These are phyloP conservation scores for Calameuta idolon DNA, from an alignment of 2,888 invertebrate genomes.

Conservation along the genomic window DNA sequence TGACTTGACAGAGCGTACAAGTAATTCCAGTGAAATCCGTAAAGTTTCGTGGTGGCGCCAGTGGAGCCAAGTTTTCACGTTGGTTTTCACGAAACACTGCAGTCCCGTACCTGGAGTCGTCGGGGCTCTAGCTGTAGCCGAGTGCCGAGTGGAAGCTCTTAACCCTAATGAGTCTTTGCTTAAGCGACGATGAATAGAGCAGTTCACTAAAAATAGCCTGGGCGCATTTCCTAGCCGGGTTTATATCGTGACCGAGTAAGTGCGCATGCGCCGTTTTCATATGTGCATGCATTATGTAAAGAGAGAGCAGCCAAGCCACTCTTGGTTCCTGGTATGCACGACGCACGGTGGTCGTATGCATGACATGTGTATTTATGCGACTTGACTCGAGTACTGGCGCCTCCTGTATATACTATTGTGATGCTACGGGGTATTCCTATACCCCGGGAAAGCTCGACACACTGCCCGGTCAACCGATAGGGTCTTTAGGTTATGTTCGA, in stretches of 20 bases:
- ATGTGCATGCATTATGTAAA: constrained; percentile 20
- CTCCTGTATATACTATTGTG: constrained; percentile 32
- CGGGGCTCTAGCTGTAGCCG: background rate
- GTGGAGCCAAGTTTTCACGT: background rate
- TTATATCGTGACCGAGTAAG: background rate
- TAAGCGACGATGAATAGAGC: constrained; percentile 35
- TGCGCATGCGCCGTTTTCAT: background rate
- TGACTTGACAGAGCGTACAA: background rate
- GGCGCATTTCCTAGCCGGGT: constrained; percentile 4
- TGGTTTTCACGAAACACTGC: background rate
- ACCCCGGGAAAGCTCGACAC: constrained; percentile 15
- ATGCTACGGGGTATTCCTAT: constrained; percentile 24
- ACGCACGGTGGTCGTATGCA: constrained; percentile 6
- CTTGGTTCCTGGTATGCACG: constrained; percentile 3
- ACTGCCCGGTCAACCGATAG: background rate
- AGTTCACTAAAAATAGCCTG: constrained; percentile 35
- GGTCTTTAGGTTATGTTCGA: background rate
- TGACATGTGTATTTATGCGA: constrained; percentile 43
- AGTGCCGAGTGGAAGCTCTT: constrained; percentile 35
- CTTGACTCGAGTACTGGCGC: constrained; percentile 36
- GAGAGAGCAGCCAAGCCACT: constrained; percentile 6
- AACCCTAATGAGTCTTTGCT: constrained; percentile 52
- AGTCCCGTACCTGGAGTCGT: background rate
- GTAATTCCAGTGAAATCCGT: background rate
- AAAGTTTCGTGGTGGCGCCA: background rate